These are phyloP conservation scores for Bhutanitis thaidina DNA, from an alignment of 2,888 invertebrate species.

Conservation along the genomic window DNA sequence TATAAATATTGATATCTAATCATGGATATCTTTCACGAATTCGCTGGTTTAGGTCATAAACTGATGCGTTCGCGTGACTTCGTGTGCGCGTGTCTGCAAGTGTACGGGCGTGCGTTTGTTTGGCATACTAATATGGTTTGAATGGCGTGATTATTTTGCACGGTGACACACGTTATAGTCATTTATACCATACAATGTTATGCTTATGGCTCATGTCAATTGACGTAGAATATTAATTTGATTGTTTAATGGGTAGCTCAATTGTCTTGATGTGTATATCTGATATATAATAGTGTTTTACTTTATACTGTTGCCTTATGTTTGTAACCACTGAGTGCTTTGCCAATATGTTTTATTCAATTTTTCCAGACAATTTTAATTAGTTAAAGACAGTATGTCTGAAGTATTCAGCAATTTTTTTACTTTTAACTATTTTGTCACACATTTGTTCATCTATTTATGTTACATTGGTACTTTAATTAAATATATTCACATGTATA, in stretches of 20 bases:
- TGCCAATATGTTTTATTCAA: too few relatives aligned
- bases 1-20: background rate
- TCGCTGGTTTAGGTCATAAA: conserved; percentile 12
- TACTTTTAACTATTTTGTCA: too few relatives aligned
- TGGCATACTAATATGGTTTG: conserved; percentile 15
- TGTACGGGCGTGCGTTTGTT: conserved; percentile 9
- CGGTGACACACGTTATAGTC: conserved; percentile 16
- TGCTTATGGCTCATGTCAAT: conserved; percentile 1
- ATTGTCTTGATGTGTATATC: background rate
- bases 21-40: conserved; percentile 14
- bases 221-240: conserved; percentile 15
- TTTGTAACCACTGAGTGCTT: too few relatives aligned
- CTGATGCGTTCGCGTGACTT: conserved; percentile 18
- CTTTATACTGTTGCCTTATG: too few relatives aligned
- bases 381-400: too few relatives aligned
- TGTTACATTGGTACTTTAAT: too few relatives aligned
- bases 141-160: conserved; percentile 15
- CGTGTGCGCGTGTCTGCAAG: conserved; percentile 12
- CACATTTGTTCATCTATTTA: too few relatives aligned
- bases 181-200: conserved; percentile 16
- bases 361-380: too few relatives aligned
- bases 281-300: too few relatives aligned
- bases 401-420: too few relatives aligned
- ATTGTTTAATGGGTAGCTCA: conserved; percentile 13
- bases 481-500: too few relatives aligned